Conservation (phyloP, 1,140 invertebrate species). For the Apis laboriosa region DNA sequence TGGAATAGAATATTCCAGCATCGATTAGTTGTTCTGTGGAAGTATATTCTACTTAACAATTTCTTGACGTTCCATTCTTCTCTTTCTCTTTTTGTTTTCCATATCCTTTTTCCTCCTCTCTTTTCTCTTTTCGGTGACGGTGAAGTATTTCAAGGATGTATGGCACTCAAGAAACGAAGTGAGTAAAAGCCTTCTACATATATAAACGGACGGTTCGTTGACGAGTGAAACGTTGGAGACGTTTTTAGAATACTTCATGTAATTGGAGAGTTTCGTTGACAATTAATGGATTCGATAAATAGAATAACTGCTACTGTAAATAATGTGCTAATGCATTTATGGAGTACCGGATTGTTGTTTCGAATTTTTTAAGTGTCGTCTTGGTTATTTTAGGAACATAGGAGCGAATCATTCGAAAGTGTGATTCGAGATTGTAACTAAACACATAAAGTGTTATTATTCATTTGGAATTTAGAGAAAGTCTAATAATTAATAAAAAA, state of each 20-base stretch:
- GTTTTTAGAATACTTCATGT: slow-evolving; percentile 24
- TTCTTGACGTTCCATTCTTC: background rate
- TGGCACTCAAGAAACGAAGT: background rate
- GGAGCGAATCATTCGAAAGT: background rate
- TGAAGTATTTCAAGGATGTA: slow-evolving; percentile 21
- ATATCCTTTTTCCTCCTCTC: background rate
- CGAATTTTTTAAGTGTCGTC: background rate
- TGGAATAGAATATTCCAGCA: slow-evolving; percentile 16
- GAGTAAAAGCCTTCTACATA: slow-evolving; percentile 12
- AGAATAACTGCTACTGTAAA: slow-evolving; percentile 5
- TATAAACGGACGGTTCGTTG: background rate
- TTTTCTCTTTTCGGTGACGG: background rate
- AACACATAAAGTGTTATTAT: too few species aligned
- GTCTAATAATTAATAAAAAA: too few species aligned
- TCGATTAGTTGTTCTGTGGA: background rate
- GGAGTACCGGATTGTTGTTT: slow-evolving; percentile 3
- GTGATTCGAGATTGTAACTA: background rate
- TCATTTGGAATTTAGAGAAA: too few species aligned
- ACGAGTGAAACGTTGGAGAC: slow-evolving; percentile 24
- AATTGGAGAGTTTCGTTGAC: slow-evolving; percentile 26
- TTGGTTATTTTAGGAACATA: background rate
- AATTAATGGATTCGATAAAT: slow-evolving; percentile 25
- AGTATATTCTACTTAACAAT: slow-evolving; percentile 30
- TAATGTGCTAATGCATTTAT: slow-evolving; percentile 21
- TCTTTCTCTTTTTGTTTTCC: background rate